Conservation (phyloP, 2,888 invertebrate species). For the Lithodes maja region DNA sequence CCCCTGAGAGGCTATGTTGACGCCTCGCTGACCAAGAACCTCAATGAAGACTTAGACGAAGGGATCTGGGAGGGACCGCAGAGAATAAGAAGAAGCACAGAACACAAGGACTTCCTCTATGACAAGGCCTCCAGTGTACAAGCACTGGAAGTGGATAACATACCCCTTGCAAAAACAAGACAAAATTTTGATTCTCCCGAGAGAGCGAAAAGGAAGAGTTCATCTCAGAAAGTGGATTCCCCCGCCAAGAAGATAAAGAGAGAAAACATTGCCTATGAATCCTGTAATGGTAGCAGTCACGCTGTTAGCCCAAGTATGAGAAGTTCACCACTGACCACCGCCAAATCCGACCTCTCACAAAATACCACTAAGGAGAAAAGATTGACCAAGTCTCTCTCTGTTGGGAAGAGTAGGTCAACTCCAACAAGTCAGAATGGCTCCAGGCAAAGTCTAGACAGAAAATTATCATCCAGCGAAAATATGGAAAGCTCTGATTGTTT, state of each 20-base stretch:
- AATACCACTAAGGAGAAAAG: not conserved
- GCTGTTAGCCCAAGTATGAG: not conserved
- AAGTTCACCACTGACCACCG: not conserved
- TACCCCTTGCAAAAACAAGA: not conserved
- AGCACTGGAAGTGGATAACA: not conserved
- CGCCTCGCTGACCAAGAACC: not conserved
- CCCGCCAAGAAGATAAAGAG: conserved; percentile 19
- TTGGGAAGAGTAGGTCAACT: not conserved
- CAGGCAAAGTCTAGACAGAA: not conserved
- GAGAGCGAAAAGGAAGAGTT: conserved; percentile 12
- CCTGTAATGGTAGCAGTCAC: not conserved
- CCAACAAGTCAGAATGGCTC: not conserved
- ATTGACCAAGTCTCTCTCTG: not conserved
- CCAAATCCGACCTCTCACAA: not conserved
- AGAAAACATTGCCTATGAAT: not conserved
- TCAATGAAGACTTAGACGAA: conserved; percentile 14
- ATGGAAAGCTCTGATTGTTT: no score
- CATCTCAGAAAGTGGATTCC: conserved; percentile 6
- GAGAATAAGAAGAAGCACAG: conserved; percentile 38
- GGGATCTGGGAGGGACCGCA: conserved; percentile 39
- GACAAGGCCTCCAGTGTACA: conserved; percentile 7
- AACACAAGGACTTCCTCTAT: conserved; percentile 59
- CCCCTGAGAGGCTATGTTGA: conserved; percentile 24
- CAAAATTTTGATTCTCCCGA: not conserved
- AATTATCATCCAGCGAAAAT: no score